Evolutionary conservation across 2,797 vertebrate species (phyloP), one percentile per base, ranked within the genome.

Genomic region (Danio kyathit): DNA sequence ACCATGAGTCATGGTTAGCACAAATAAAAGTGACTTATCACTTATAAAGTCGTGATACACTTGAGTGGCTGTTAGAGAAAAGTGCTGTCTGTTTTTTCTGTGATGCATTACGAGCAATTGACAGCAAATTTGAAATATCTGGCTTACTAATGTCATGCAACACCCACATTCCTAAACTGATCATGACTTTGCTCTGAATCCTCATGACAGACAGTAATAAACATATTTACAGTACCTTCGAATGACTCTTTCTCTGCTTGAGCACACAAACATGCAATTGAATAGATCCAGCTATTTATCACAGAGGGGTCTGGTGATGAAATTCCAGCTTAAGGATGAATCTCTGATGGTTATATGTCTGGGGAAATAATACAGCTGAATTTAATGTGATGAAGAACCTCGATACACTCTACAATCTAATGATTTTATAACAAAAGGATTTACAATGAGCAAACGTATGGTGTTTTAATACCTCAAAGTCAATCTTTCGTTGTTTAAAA

Each of bases 1-100:
- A 83, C 70, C 19, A 0, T 51, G 54, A 67, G 11, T 84, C 88
- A 89, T 88, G 89, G 91, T 89, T 84, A 87, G 85, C 69, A 66
- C 43, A 40, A 48, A 44, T 51, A 54, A 57, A 49, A 49, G 81
- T 76, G 48, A 76, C 48, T 64, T 46, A 54, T 75, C 44, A 29
- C n/a, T 61, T 7, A 64, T 10, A 4, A 59, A 65, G n/a, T 74
- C 38, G 13, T 81, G 70, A 65, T 40, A 59, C 44, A 67, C 71
- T 75, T 0, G 16, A 64, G 57, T 65, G 9, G 70, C 60, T 80
- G 38, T 46, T 66, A 46, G 9, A 64, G 51, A 63, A 77, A 67
- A 57, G 14, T n/a, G 6, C 16, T 3, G 2, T 17, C 48, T 57
- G 1, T 56, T 48, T 46, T 1, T 17, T 59, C 17, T 60, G 17